Evolutionary conservation across 2,888 invertebrate species (phyloP).

Genomic region (Matsumyia berberina): DNA sequence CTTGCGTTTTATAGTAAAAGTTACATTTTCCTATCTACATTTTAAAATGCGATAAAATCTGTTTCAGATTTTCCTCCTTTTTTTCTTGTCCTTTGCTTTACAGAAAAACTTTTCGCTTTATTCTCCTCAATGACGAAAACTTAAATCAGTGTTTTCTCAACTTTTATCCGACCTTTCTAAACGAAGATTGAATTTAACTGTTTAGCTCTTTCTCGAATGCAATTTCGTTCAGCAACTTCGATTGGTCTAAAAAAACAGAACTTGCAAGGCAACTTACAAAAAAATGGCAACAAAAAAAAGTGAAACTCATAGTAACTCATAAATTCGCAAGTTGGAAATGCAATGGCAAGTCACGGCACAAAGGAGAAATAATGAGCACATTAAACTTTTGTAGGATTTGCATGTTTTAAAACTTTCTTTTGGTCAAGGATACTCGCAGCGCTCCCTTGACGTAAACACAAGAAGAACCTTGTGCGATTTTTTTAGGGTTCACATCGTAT

Average conservation of each 20-base stretch:
- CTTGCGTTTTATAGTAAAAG: background rate
- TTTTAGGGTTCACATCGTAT: too few relatives aligned
- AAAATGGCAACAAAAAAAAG: background rate
- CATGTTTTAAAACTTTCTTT: too few relatives aligned
- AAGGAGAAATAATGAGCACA: too few relatives aligned
- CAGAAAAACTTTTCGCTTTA: conserved; percentile 10
- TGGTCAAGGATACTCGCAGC: too few relatives aligned
- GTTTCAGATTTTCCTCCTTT: background rate
- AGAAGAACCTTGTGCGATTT: too few relatives aligned
- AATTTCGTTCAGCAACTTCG: conserved; percentile 4
- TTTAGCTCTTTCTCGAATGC: conserved; percentile 5
- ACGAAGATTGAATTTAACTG: conserved; percentile 1
- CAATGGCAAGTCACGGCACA: too few relatives aligned
- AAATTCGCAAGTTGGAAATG: too few relatives aligned
- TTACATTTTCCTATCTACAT: background rate
- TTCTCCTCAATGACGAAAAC: background rate
- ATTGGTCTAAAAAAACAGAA: background rate
- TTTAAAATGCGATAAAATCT: conserved; percentile 1
- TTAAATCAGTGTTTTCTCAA: conserved; percentile 2
- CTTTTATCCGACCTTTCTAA: background rate
- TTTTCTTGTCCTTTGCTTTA: background rate
- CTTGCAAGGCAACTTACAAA: background rate
- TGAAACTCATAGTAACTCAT: too few relatives aligned
- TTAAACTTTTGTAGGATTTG: too few relatives aligned
- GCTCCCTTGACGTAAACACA: too few relatives aligned